These are phyloP conservation scores for Haplochromis vanheusdeni DNA, from an alignment of 2,113 vertebrate genomes.

Conservation along the genomic window DNA sequence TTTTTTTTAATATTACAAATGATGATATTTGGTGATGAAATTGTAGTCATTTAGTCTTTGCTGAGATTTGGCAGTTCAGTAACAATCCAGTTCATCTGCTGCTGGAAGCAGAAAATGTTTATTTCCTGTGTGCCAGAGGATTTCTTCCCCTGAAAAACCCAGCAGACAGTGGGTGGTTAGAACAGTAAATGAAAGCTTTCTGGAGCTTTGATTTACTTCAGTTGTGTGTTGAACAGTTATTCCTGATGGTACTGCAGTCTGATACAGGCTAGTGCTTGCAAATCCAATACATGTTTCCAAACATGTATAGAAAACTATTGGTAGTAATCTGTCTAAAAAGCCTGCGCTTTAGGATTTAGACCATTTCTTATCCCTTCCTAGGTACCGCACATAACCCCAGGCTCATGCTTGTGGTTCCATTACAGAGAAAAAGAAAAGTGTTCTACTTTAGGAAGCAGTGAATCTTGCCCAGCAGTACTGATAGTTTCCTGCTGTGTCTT, in stretches of 20 bases:
- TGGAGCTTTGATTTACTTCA: background rate
- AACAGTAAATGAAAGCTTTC: background rate
- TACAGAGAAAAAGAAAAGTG: background rate
- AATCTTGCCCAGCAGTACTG: background rate
- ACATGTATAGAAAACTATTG: background rate
- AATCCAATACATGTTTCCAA: background rate
- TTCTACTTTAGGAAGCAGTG: background rate
- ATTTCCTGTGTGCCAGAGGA: background rate
- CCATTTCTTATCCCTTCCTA: background rate
- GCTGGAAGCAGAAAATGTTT: background rate
- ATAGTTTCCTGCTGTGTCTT: slow-evolving; percentile 1
- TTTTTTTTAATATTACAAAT: background rate
- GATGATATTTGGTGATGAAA: background rate
- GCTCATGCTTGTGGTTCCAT: background rate
- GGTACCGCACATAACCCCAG: background rate
- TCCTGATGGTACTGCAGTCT: background rate
- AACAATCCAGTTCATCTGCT: background rate
- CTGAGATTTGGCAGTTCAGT: background rate
- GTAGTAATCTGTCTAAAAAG: background rate
- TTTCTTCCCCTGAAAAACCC: background rate
- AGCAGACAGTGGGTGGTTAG: background rate
- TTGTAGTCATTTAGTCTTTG: background rate
- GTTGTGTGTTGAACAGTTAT: background rate
- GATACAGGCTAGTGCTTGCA: background rate
- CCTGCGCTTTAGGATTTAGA: background rate